Base-by-base conservation (phyloP, 2,113 vertebrate genomes). In the Coturnix japonica region DNA sequence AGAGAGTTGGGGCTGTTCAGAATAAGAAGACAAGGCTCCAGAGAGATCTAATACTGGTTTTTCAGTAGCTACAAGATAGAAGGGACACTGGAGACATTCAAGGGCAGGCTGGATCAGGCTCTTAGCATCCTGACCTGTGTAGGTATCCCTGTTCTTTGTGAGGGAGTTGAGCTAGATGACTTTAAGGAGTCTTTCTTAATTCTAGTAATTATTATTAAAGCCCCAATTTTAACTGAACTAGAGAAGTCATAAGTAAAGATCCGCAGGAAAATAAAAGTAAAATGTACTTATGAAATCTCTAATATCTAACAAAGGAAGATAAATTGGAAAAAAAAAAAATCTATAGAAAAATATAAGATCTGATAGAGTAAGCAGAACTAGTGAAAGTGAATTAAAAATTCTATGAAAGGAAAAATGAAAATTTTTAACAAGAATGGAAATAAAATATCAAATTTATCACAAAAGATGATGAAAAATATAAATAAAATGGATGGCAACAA, bases 191-290 rank as follows among this genome's bases (percentile, higher is more conserved):
- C 47, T 23, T 25, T 49, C 23, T 23, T 18, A 49, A 49, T 23
- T 49, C 47, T 21, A 47, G 20, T 49, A 49, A 49, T 23, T 49
- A 49, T 49, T 11, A 49, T 49, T 49, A 22, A 25, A 49, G 46
- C 8, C 81, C 94, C 94, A 82, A 54, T 91, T 57, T 73, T 81
- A 7, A 18, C n/a, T 66, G 65, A 79, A 91, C 87, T 30, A 61
- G 18, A 64, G 84, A 31, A 56, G 8, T 76, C 37, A 6, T 70
- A 93, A 81, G 44, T 81, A 90, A 78, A 12, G 13, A 85, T 64
- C 26, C 37, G 70, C 17, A 63, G 1, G 20, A 87, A 31, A 85
- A 47, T 60, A 53, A 11, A 0, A 49, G 47, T 25, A 25, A 75
- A 89, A 89, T 81, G 37, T 20, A 22, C 60, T 84, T 89, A 56